Evolutionary conservation across 2,888 invertebrate species (phyloP), one percentile per base, ranked within the genome.

Genomic region (Encarsia formosa): DNA sequence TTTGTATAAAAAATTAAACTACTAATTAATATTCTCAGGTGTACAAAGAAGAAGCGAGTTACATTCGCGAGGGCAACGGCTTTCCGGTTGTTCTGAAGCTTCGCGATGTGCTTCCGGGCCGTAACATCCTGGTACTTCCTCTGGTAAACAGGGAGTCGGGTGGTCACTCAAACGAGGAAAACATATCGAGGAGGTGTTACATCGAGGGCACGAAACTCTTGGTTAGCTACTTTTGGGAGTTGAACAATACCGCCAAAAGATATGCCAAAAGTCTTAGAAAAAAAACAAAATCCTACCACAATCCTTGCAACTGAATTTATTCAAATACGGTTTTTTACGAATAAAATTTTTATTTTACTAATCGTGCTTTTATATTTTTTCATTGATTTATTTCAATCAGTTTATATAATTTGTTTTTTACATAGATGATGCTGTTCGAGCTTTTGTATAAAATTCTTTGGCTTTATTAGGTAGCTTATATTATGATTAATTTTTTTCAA

Each of bases 131-230:
- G 3, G 62, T 77, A 15, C 45, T 77, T 38, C 76, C 77, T 1
- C 52, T 77, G 20, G 69, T 70, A 0, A 66, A 69, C 49, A 66
- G 66, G 38, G 66, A 69, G 29, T 67, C 74, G 1, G 70, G 71
- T 56, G 59, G 64, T 13, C 70, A 72, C 5, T 63, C 65, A 22
- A 66, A 65, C 15, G 70, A 75, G 56, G 77, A 78, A 64, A 73
- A 75, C 57, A 73, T 77, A 46, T 64, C 71, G 0, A 46, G 63
- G 29, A 68, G 68, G 39, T 74, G 74, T 60, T 76, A 69, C 55
- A 72, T 68, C 50, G 77, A 77, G 62, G 74, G 75, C 6, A 75
- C 73, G 11, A 78, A 77, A 63, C 57, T 77, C n/a, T 54, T 77
- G 18, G 75, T 68, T 2, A 75, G 74, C 44, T 77, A 75, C 63